Conservation (phyloP, 2,797 vertebrate genomes). For the Ctenopoma multispine region DNA sequence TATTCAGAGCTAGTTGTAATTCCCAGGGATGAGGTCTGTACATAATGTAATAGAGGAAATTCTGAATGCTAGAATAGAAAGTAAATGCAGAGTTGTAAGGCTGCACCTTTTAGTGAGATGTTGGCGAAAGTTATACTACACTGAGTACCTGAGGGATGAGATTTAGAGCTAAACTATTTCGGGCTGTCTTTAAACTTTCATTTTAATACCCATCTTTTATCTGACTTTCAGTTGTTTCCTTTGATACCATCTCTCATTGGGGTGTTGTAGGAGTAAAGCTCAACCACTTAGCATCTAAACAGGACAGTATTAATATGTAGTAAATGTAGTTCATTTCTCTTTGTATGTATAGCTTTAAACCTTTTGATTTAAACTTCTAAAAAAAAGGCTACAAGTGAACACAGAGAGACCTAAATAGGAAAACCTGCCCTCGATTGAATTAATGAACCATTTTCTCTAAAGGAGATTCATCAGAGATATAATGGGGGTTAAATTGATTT, state of each 20-base stretch:
- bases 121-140: neutral
- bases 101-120: neutral
- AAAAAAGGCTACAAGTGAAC: constrained; percentile 20
- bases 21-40: neutral
- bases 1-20: constrained; percentile 6
- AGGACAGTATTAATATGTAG: constrained; percentile 18
- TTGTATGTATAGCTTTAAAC: constrained; percentile 26
- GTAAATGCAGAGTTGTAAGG: neutral
- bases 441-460: constrained; percentile 74
- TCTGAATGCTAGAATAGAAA: neutral
- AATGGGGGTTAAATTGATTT: constrained; percentile 79
- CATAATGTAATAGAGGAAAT: neutral
- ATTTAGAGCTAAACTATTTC: constrained; percentile 9
- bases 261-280: constrained; percentile 12
- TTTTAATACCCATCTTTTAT: constrained; percentile 11
- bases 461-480: constrained; percentile 76
- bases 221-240: neutral
- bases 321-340: constrained; percentile 11
- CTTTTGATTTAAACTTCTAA: constrained; percentile 33
- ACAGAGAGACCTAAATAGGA: constrained; percentile 13
- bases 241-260: constrained; percentile 23
- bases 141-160: neutral
- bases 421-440: constrained; percentile 57
- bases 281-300: constrained; percentile 9
- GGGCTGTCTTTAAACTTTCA: constrained; percentile 15